Evolutionary conservation across 35 echinoderm and acorn worm species (phyloP), one percentile per base, ranked within the genome.

Genomic region (Nesometra sesokonis): DNA sequence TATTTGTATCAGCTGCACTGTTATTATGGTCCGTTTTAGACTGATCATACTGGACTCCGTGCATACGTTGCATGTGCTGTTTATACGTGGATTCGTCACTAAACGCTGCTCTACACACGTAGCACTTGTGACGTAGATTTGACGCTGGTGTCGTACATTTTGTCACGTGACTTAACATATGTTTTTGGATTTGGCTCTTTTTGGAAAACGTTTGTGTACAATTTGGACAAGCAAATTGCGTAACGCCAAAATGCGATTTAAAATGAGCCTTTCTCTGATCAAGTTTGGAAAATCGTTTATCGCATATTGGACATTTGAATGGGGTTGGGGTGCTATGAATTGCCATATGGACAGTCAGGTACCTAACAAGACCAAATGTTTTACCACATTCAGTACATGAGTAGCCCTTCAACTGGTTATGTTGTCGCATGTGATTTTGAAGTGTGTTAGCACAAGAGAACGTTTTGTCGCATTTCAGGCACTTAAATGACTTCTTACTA

Each of bases 281-380:
- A 37, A 94, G 94, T 37, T 90, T 87, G 0, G 92, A 90, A 32
- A 99, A 99, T 21, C 96, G 87, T 88, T 99, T 99, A 80, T 99
- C 96, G 78, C 96, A 99, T 27, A 99, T 86, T 30, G 90, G 89
- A 79, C 96, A 99, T 47, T 99, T 92, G 84, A 90, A 99, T 5
- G 96, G 96, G 78, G 92, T 99, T 81, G 93, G 90, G n/a, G 87
- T 90, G 31, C 90, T 99, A 83, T 99, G 96, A 0, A 93, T 94
- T 17, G 93, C 79, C 96, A 99, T 99, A 88, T 99, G 96, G 38
- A 99, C 88, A 0, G 96, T 99, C 31, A 99, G 90, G 82, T 99
- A 91, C 9, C 93, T 57, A 23, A 87, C 90, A 8, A 99, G 78
- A 0, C 90, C 88, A 88, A 99, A 99, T 33, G 93, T 90, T 84